Percentiles rank a stretch among this genome's conserved stretches.
phyloP scores from a whole-genome alignment of 1,140 invertebrate genomes.

The Chironomus striatipennis region DNA sequence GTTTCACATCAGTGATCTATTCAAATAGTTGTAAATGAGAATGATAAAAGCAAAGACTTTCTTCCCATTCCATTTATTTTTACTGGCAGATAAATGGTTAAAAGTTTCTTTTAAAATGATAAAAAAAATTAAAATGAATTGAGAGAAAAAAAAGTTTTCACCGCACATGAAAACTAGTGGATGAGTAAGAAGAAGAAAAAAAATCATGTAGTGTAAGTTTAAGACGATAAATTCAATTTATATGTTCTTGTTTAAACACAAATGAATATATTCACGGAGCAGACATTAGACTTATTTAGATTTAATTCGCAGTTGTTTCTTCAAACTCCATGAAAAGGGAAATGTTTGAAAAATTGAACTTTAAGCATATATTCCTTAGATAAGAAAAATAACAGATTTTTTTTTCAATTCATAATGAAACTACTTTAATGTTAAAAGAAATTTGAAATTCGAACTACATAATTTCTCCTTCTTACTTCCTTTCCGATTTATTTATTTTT shows the following conservation, averaged over 20 bases:
- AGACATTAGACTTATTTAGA: no score
- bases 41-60: background rate
- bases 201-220: background rate
- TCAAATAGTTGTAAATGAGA: constrained; percentile 2
- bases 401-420: no score
- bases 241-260: background rate
- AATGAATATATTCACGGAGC: no score
- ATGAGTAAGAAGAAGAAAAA: background rate
- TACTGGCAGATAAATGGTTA: background rate
- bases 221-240: constrained; percentile 1
- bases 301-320: no score
- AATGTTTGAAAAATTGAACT: no score
- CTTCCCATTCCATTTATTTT: background rate
- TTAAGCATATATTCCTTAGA: no score
- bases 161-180: background rate
- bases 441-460: no score
- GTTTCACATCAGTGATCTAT: constrained; percentile 1
- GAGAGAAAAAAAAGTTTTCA: background rate
- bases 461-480: no score
- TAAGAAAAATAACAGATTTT: no score
- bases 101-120: background rate
- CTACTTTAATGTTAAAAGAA: no score
- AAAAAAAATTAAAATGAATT: background rate
- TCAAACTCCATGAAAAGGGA: no score
- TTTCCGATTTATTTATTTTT: no score